Conservation (phyloP, 2,113 vertebrate genomes). For the Zeus faber region DNA sequence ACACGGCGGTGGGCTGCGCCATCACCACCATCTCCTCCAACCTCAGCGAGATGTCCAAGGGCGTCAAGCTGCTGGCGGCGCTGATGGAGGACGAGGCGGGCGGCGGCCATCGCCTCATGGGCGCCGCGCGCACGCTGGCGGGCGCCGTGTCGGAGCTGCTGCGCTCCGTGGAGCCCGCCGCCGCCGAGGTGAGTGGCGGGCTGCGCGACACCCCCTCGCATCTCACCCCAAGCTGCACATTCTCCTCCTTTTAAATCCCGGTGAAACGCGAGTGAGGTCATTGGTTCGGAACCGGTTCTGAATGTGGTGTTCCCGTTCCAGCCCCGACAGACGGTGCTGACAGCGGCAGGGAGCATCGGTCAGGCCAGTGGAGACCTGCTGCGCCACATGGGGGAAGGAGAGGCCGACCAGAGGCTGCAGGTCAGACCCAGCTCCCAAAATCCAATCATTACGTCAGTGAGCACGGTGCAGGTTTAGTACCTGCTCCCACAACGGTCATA, state of each 20-base stretch:
- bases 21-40: conserved; percentile 99
- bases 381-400: conserved; percentile 96
- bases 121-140: conserved; percentile 90
- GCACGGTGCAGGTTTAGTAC: too few species aligned
- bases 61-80: conserved; percentile 92
- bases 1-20: conserved; percentile 96
- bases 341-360: conserved; percentile 95
- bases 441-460: too few species aligned
- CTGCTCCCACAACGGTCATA: too few species aligned
- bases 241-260: too few species aligned
- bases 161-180: conserved; percentile 92
- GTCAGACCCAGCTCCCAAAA: too few species aligned
- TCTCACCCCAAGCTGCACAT: too few species aligned
- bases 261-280: background rate
- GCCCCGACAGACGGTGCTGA: conserved; percentile 97
- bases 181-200: conserved; percentile 85
- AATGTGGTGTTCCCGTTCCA: conserved; percentile 61
- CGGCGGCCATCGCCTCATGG: conserved; percentile 92
- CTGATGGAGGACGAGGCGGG: conserved; percentile 96
- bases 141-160: conserved; percentile 93
- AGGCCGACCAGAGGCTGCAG: conserved; percentile 97
- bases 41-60: conserved; percentile 98
- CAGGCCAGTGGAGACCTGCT: conserved; percentile 96
- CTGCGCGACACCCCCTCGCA: background rate
- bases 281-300: conserved; percentile 1